Base-by-base conservation (phyloP, 2,888 invertebrate genomes). In the Watsonalla cultraria region DNA sequence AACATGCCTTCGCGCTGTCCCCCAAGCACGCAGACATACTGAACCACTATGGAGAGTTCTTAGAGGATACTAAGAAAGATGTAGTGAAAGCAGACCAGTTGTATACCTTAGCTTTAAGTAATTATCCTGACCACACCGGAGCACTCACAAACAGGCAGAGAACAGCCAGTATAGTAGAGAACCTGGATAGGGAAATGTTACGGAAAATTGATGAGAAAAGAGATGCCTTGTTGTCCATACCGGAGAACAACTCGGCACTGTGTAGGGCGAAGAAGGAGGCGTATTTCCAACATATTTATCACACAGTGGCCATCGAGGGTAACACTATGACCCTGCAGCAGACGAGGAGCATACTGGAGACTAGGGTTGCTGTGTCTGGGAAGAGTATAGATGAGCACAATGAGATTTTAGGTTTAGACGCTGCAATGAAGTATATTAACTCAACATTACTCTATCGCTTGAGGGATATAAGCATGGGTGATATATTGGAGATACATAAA, bases 301-400 rank as follows among this genome's bases (percentile, higher is more conserved):
- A 99, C 76, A 98, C 98, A 0, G 98, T 98, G 15, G 99, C 97
- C 33, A 98, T 99, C 62, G 99, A 99, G 87, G 99, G 99, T 0
- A 99, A 99, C 77, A 99, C 99, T 0, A 96, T 99, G 95, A 96
- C 97, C 4, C 90, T 99, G 46, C 94, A 96, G 24, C 97, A 99
- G 82, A 97, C 99, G 0, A 92, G 98, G 62, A 96, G 96, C 55
- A 94, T 99, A 58, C 91, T 99, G 24, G 99, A 99, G 86, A 99
- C 98, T 0, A 93, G 89, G 55, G 75, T 90, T 66, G 90, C 90
- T 0, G 95, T 98, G 0, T 94, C 94, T 51, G 96, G 97, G 0
- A 99, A 99, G 84, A 98, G 98, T 76, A 94, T 99, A 51, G 94
- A 97, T 66, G 99, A 99, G 75, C 99, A 99, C 79, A 99, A 99